Conservation (phyloP, 2,888 invertebrate species). For the Lasius platythorax region DNA sequence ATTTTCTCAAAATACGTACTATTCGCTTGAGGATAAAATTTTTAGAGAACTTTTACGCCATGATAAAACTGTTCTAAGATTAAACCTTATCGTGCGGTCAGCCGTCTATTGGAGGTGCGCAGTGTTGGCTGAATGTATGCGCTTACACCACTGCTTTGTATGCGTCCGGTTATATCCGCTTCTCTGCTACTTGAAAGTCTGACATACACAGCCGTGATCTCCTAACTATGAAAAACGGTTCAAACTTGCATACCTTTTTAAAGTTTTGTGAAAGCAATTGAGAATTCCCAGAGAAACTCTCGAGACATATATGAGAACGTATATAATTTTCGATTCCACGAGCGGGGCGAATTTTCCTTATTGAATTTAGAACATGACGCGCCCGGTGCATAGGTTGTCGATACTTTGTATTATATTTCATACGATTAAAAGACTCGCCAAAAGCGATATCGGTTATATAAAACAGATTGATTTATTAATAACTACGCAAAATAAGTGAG, state of each 20-base stretch:
- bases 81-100: constrained; percentile 56
- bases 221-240: constrained; percentile 71
- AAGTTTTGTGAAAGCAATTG: constrained; percentile 67
- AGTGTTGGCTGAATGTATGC: constrained; percentile 31
- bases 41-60: neutral
- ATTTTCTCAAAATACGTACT: neutral
- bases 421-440: neutral
- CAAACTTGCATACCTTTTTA: constrained; percentile 64
- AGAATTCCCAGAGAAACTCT: constrained; percentile 64
- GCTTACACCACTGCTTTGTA: constrained; percentile 28
- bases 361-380: constrained; percentile 43
- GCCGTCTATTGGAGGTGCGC: constrained; percentile 42
- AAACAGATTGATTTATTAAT: constrained; percentile 12
- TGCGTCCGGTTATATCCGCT: constrained; percentile 51
- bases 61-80: constrained; percentile 11
- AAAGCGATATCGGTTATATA: neutral
- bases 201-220: constrained; percentile 56
- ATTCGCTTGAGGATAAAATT: neutral
- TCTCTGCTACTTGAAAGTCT: constrained; percentile 68
- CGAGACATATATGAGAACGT: constrained; percentile 34
- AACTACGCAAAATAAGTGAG: neutral
- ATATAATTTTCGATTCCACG: constrained; percentile 48
- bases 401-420: constrained; percentile 12
- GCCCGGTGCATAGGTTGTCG: neutral
- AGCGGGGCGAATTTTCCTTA: constrained; percentile 29